Conservation (phyloP, 92 coral and sea anemone species). For the Palythoa grandiflora region DNA sequence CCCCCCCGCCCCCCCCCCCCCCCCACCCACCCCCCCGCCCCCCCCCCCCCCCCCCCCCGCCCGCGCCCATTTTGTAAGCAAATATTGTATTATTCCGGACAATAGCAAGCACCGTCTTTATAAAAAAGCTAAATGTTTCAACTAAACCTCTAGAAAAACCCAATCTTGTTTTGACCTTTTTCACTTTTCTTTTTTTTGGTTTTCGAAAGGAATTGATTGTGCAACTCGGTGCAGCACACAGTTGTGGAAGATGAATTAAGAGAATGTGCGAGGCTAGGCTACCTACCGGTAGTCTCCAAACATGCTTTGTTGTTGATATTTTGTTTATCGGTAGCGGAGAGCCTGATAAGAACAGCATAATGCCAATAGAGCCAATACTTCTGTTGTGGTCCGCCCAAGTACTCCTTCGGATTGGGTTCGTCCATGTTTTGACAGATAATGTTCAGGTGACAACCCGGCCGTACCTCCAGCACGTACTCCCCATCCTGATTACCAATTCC, state of each 20-base stretch:
- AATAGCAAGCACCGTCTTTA: too few species aligned
- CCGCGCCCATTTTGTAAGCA: too few species aligned
- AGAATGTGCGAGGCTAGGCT: not conserved
- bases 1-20: too few species aligned
- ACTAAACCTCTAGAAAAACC: too few species aligned
- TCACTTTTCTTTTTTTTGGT: too few species aligned
- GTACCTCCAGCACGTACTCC: slow-evolving; percentile 88
- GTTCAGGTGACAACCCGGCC: slow-evolving; percentile 86
- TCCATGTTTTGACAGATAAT: slow-evolving; percentile 97
- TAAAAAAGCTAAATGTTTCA: too few species aligned
- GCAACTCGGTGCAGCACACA: too few species aligned
- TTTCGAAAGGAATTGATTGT: too few species aligned
- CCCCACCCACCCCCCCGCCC: too few species aligned
- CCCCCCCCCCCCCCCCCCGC: too few species aligned
- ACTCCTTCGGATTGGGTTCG: slow-evolving; percentile 89
- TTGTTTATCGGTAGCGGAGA: slow-evolving; percentile 84
- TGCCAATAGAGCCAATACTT: slow-evolving; percentile 93
- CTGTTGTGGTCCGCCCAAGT: slow-evolving; percentile 94
- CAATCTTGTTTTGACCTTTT: too few species aligned
- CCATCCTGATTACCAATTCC: slow-evolving; percentile 93
- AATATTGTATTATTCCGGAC: too few species aligned
- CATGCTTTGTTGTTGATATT: slow-evolving; percentile 83
- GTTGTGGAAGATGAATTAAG: not conserved
- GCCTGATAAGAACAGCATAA: slow-evolving; percentile 83
- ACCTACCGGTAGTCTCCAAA: slow-evolving; percentile 86